Percentiles rank a stretch among this genome's conserved stretches.
phyloP scores from a whole-genome alignment of 2,888 invertebrate genomes.

The Athalia circularis region DNA sequence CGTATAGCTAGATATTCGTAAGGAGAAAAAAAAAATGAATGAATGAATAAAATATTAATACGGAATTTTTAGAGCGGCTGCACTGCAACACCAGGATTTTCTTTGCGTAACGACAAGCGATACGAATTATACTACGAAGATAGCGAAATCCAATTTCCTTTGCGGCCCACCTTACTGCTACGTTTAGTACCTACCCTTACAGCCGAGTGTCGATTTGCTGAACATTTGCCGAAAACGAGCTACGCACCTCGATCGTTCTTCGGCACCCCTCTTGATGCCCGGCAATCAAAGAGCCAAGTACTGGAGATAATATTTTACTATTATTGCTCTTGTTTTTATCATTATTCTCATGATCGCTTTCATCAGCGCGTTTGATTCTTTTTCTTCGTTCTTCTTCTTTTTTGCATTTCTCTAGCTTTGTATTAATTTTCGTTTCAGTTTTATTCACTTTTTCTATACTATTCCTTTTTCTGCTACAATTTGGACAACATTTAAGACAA shows the following conservation, averaged over 20 bases:
- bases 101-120: constrained; percentile 14
- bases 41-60: too few species aligned
- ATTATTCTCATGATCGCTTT: not conserved
- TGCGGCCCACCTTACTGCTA: constrained; percentile 9
- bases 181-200: constrained; percentile 13
- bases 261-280: not conserved
- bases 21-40: too few species aligned
- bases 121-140: constrained; percentile 21
- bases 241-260: not conserved
- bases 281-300: constrained; percentile 19
- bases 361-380: not conserved
- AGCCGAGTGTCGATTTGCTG: not conserved
- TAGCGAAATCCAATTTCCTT: constrained; percentile 35
- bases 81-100: not conserved
- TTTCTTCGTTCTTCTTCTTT: not conserved
- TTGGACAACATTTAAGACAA: too few species aligned
- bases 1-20: too few species aligned
- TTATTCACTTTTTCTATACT: too few species aligned
- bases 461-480: too few species aligned
- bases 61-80: too few species aligned
- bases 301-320: not conserved
- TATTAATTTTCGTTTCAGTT: too few species aligned
- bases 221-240: not conserved
- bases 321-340: not conserved
- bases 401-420: too few species aligned